Evolutionary conservation across 2,113 vertebrate genomes (phyloP).

Genomic region (Anarhynchus alexandrinus): DNA sequence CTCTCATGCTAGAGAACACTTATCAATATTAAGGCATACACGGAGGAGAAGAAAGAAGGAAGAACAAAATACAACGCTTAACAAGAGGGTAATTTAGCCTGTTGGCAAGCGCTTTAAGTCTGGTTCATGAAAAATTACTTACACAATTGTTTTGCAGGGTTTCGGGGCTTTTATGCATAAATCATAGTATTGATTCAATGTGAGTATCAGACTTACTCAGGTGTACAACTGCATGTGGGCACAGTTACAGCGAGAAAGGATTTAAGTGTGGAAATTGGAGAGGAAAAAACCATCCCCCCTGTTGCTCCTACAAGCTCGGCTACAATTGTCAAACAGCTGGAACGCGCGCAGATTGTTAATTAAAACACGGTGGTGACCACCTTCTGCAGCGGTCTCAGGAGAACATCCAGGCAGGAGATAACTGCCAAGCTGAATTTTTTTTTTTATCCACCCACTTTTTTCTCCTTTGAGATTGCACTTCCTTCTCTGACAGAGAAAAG

Average conservation of each 20-base stretch:
- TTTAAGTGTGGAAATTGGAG: constrained; percentile 5
- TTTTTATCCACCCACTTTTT: not conserved
- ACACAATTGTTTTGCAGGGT: constrained; percentile 38
- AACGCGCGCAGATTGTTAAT: not conserved
- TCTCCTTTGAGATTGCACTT: not conserved
- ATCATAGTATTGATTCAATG: constrained; percentile 51
- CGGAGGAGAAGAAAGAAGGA: constrained; percentile 66
- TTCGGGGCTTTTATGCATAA: constrained; percentile 59
- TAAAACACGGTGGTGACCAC: not conserved
- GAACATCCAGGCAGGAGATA: not conserved
- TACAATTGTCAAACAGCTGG: constrained; percentile 3
- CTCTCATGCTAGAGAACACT: constrained; percentile 43
- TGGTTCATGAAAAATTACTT: constrained; percentile 68
- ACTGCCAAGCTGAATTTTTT: not conserved
- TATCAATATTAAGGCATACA: constrained; percentile 74
- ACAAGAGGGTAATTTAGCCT: constrained; percentile 71
- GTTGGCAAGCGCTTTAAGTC: constrained; percentile 65
- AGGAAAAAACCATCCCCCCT: not conserved
- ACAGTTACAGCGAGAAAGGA: not conserved
- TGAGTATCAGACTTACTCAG: constrained; percentile 37
- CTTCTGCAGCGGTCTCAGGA: not conserved
- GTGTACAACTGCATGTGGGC: constrained; percentile 30
- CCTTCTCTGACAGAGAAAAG: not conserved
- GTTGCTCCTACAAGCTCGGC: not conserved
- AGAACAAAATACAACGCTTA: constrained; percentile 67